Percentiles rank a stretch among this genome's conserved stretches.
These are phyloP conservation scores for Hydractinia echinata DNA, from an alignment of 30 jellyfish, hydroid and myxozoan genomes.

Conservation along the genomic window DNA sequence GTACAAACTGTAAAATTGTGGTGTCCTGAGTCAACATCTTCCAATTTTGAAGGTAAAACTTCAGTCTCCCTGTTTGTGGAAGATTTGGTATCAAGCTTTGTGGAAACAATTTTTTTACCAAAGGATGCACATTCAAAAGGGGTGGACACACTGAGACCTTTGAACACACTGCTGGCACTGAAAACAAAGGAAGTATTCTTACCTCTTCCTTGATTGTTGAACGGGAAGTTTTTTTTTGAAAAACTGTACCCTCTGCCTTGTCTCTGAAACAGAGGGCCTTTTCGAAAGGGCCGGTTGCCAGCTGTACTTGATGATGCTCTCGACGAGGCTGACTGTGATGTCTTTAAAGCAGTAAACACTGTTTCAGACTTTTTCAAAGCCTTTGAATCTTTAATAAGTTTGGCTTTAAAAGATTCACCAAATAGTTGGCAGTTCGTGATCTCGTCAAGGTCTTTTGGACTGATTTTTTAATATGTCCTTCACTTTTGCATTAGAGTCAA, in stretches of 20 bases:
- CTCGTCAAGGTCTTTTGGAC: constrained; percentile 7
- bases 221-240: not conserved
- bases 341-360: not conserved
- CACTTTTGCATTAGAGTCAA: not conserved
- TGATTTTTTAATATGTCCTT: not conserved
- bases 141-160: not conserved
- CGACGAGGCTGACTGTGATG: not conserved
- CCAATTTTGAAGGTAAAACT: constrained; percentile 4
- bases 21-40: constrained; percentile 14
- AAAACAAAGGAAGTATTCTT: not conserved
- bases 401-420: not conserved
- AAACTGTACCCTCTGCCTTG: constrained; percentile 6
- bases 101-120: not conserved
- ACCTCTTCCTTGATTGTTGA: not conserved
- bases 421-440: not conserved
- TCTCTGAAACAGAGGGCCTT: constrained; percentile 21
- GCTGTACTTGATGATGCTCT: not conserved
- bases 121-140: not conserved
- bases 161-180: not conserved
- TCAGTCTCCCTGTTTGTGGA: constrained; percentile 11
- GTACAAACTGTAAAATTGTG: not conserved
- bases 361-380: constrained; percentile 17
- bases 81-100: not conserved
- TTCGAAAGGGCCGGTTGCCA: not conserved
- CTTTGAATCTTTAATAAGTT: not conserved